Base-by-base conservation (phyloP, 2,888 invertebrate genomes). In the Camponotus fellah region DNA sequence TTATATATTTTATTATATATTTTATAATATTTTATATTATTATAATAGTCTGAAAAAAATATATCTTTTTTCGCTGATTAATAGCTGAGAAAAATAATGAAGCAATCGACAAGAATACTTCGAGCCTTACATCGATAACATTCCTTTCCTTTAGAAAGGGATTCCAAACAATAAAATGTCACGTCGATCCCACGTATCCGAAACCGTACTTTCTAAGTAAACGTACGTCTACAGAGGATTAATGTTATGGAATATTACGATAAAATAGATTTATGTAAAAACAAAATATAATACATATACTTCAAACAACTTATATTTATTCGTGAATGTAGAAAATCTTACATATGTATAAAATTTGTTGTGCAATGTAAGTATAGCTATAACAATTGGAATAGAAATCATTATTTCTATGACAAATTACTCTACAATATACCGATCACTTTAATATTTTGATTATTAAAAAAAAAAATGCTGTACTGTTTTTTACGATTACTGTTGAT, bases 341-440 rank as follows among this genome's bases (percentile, higher is more conserved):
- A 82, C 66, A 77, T 40, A 72, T 75, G 82, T 89, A 90, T 49
- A 90, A 86, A 90, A 85, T 87, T 86, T 83, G 68, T 83, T 82
- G 83, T 66, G 79, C 79, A 17, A 82, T 71, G 74, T 56, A 49
- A 84, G 58, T 72, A 82, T 76, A 43, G 43, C 74, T 87, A 85
- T 85, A 83, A 90, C 87, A 90, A 82, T 81, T 84, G 60, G 66
- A 87, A 79, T 84, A 85, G 75, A n/a, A 86, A 85, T 66, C 81
- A 69, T 86, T 4, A 14, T 74, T 75, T 56, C 60, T 66, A 83
- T 49, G 37, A 60, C n/a, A 66, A 26, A 14, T 58, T 81, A 68
- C 10, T 26, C 26, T 26, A 26, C 26, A 26, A 32, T 68, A 49
- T n/a, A 32, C 8, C 64, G 21, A 79, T 69, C 40, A 66, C 40